Evolutionary conservation across 2,113 vertebrate species (phyloP).

Genomic region (Cryptomyrus ogoouensis): DNA sequence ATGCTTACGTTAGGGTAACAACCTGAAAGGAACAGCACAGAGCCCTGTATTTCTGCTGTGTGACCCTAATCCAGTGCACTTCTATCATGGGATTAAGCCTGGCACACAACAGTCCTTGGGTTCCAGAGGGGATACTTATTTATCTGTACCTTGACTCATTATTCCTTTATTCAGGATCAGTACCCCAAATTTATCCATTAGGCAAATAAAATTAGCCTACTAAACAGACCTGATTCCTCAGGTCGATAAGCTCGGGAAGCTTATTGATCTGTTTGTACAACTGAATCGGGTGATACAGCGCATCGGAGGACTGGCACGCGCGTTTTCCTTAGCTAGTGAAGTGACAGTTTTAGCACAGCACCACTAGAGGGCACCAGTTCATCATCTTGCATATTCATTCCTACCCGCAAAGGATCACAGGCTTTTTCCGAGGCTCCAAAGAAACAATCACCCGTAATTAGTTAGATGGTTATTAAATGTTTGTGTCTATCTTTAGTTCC

Average conservation of each 20-base stretch:
- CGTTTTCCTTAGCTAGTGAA: not conserved
- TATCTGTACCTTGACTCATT: not conserved
- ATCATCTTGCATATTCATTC: not conserved
- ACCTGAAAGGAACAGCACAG: not conserved
- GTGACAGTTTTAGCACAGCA: not conserved
- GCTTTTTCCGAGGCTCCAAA: not conserved
- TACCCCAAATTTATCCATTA: not conserved
- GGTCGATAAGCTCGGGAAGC: not conserved
- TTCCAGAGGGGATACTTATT: not conserved
- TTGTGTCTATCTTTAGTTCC: not conserved
- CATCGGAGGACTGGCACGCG: not conserved
- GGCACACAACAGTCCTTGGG: not conserved
- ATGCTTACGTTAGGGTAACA: not conserved
- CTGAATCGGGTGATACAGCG: not conserved
- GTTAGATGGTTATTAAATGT: not conserved
- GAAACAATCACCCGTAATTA: not conserved
- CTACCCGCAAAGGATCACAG: not conserved
- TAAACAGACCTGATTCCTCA: not conserved
- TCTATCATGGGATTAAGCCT: not conserved
- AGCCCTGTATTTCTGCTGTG: not conserved
- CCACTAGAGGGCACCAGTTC: slow-evolving; percentile 10
- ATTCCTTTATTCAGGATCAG: not conserved
- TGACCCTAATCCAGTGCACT: not conserved
- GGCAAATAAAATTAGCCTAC: not conserved
- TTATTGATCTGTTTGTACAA: not conserved